Evolutionary conservation across 2,113 vertebrate genomes (phyloP).

Genomic region (Hippotragus niger): DNA sequence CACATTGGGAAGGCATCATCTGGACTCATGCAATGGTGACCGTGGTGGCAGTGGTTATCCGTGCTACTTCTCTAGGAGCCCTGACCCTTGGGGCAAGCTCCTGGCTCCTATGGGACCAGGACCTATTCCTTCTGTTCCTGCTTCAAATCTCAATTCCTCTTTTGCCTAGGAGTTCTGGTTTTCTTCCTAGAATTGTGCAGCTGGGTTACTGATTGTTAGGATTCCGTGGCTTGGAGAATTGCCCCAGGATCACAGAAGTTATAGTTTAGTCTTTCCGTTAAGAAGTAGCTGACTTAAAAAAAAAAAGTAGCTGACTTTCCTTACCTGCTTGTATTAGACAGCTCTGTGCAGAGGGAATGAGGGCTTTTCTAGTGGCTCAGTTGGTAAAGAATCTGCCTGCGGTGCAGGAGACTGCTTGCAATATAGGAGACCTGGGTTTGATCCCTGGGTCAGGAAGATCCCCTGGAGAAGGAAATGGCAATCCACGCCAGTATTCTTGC

Average conservation of each 20-base stretch:
- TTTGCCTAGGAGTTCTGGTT: slow-evolving; percentile 28
- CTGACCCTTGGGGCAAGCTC: background rate
- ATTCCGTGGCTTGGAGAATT: background rate
- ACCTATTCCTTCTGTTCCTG: background rate
- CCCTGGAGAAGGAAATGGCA: background rate
- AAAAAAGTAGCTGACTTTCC: background rate
- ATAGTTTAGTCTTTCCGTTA: background rate
- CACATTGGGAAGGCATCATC: background rate
- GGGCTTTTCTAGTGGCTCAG: background rate
- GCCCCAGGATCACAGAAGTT: background rate
- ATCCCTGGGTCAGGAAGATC: background rate
- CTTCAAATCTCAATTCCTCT: slow-evolving; percentile 49
- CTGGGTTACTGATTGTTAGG: background rate
- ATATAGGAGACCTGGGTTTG: background rate
- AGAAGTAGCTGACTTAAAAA: background rate
- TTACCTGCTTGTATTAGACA: background rate
- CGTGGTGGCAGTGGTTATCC: background rate
- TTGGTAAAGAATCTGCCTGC: background rate
- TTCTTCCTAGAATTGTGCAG: slow-evolving; percentile 21
- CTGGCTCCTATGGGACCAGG: background rate
- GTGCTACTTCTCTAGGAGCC: background rate
- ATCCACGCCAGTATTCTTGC: background rate
- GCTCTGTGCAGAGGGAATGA: background rate
- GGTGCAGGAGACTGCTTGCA: background rate
- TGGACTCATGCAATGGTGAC: background rate